These are phyloP conservation scores for Podarcis muralis DNA, from an alignment of 2,113 vertebrate genomes.

Conservation along the genomic window DNA sequence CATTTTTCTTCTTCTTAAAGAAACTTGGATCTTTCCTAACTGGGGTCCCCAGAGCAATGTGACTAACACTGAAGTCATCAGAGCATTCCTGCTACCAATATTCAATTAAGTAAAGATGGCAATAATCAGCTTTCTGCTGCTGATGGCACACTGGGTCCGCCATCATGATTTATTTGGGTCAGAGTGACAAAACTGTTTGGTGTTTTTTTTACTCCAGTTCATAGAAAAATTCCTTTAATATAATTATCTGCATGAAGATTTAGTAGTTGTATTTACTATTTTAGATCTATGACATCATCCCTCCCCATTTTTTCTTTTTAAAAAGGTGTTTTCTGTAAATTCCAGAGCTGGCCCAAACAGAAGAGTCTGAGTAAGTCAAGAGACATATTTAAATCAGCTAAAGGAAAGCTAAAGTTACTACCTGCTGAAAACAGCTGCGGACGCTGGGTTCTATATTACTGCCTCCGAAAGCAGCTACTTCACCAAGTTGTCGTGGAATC, in stretches of 20 bases:
- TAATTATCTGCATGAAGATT: not conserved
- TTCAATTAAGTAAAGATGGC: not conserved
- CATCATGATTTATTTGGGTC: not conserved
- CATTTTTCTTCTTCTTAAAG: not conserved
- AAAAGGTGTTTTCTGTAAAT: not conserved
- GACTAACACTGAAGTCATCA: not conserved
- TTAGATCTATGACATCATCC: not conserved
- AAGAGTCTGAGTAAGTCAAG: not conserved
- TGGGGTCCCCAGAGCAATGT: not conserved
- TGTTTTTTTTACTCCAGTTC: not conserved
- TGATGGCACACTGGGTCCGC: not conserved
- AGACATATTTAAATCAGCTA: not conserved
- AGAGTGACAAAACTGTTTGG: not conserved
- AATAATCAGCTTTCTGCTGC: not conserved
- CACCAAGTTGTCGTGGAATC: conserved; percentile 93
- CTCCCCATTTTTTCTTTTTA: not conserved
- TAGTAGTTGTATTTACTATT: not conserved
- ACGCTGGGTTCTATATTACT: conserved; percentile 98
- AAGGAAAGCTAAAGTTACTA: conserved; percentile 49
- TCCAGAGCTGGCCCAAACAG: not conserved
- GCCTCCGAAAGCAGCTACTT: conserved; percentile 95
- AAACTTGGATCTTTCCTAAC: not conserved
- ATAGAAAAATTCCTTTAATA: not conserved
- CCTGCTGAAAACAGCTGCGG: conserved; percentile 96
- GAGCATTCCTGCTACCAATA: not conserved